Percentiles rank a stretch among this genome's conserved stretches.
Conservation (phyloP, 2,797 vertebrate genomes). For the Bradypodion ventrale region DNA sequence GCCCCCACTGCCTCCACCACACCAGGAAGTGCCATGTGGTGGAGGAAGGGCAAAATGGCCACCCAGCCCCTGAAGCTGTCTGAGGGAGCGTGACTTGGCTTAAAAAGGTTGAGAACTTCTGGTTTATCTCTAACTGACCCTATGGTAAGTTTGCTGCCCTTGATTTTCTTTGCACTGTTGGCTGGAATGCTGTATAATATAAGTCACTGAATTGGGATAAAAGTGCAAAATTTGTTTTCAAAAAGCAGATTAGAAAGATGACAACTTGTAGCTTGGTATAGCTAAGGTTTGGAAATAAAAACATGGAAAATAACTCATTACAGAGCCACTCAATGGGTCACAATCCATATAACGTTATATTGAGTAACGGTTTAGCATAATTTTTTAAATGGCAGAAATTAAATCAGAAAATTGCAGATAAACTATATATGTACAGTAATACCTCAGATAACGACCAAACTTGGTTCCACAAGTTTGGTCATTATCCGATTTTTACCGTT, state of each 20-base stretch:
- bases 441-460: too few species aligned
- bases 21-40: too few species aligned
- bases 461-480: too few species aligned
- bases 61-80: too few species aligned
- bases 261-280: slow-evolving; percentile 12
- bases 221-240: neutral
- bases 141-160: neutral
- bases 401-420: neutral
- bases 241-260: neutral
- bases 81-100: too few species aligned
- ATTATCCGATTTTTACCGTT: too few species aligned
- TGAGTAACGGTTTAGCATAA: neutral
- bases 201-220: neutral
- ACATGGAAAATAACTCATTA: neutral
- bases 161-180: slow-evolving; percentile 4
- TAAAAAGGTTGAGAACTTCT: too few species aligned
- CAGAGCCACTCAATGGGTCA: neutral
- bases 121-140: neutral
- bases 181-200: neutral
- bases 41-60: too few species aligned
- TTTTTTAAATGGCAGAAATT: neutral
- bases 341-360: neutral
- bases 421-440: too few species aligned
- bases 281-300: neutral
- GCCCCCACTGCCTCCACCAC: too few species aligned